Evolutionary conservation across 2,797 vertebrate genomes (phyloP), one percentile per base, ranked within the genome.

Genomic region (Sebastes hubbsi): DNA sequence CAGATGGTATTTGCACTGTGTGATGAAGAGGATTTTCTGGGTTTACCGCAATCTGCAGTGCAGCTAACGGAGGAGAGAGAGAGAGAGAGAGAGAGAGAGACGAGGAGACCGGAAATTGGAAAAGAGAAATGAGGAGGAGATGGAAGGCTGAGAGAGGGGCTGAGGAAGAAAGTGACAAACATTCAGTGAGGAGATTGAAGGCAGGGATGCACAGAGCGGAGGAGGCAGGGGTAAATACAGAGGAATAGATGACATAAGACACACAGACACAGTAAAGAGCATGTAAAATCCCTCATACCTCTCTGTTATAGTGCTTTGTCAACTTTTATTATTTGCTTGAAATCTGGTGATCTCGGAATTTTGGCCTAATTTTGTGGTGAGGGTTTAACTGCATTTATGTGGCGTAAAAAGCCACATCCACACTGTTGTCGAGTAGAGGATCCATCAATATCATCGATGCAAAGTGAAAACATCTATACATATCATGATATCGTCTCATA

Each of bases 1-100:
- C 92, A 93, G 92, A 93, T 93, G 92, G 90, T 92, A 91, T 95
- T 95, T 94, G 89, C 90, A 86, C 90, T 92, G 81, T 83, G 88
- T 91, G 91, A 94, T 93, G 92, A 93, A 86, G 80, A 88, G 90
- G 92, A 91, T 95, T 93, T 94, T 90, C 80, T 82, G 85, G 87
- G 85, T 93, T 94, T 90, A 92, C 92, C 82, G 88, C 90, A 93
- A 91, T 92, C 93, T 91, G 87, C 87, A 92, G 88, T 83, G 84
- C 89, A 88, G 87, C 75, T 76, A 86, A 84, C 65, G 42, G 72
- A 49, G 62, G 65, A 83, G 79, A 78, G 77, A 38, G 36, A 24
- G 25, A 24, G 77, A 38, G 36, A 36, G 34, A 36, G 34, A 36
- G 36, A 38, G 36, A 38, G 24, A 60, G 65, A 78, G 72, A 83